Evolutionary conservation across 37 sponge, comb jelly and placozoan genomes (phyloP).

Genomic region (Ianthella basta): DNA sequence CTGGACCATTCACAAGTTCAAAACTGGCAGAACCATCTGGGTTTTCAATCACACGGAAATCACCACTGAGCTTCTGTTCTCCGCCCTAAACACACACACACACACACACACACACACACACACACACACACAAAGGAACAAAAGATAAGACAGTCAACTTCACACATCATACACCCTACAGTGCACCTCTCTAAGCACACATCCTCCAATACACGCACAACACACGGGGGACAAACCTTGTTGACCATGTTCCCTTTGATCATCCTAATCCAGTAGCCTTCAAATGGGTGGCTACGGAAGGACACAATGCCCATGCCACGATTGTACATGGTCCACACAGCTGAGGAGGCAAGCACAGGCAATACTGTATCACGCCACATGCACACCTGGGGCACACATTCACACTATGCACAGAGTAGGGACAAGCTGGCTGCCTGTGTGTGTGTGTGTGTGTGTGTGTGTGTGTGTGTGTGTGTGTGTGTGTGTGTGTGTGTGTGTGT

Average conservation of each 20-base stretch:
- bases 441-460: no score
- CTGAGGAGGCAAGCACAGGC: neutral
- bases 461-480: no score
- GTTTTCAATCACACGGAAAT: slow-evolving; percentile 62
- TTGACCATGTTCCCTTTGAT: slow-evolving; percentile 8
- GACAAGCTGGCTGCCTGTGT: no score
- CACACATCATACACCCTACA: neutral
- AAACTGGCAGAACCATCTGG: slow-evolving; percentile 59
- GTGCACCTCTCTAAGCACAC: neutral
- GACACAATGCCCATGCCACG: slow-evolving; percentile 83
- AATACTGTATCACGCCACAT: neutral
- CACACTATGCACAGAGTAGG: no score
- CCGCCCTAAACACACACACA: slow-evolving; percentile 34
- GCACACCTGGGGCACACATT: neutral
- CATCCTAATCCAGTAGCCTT: slow-evolving; percentile 53
- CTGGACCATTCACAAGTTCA: slow-evolving; percentile 47
- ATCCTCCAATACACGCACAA: neutral
- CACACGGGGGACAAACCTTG: slow-evolving; percentile 68
- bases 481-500: no score
- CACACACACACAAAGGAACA: neutral
- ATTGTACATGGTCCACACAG: slow-evolving; percentile 37
- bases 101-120: neutral
- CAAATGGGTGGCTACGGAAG: slow-evolving; percentile 37
- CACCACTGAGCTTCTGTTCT: slow-evolving; percentile 41
- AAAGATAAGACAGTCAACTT: neutral